Evolutionary conservation across 2,797 vertebrate genomes (phyloP), one percentile per base, ranked within the genome.

Genomic region (Percopsis omiscomaycus): DNA sequence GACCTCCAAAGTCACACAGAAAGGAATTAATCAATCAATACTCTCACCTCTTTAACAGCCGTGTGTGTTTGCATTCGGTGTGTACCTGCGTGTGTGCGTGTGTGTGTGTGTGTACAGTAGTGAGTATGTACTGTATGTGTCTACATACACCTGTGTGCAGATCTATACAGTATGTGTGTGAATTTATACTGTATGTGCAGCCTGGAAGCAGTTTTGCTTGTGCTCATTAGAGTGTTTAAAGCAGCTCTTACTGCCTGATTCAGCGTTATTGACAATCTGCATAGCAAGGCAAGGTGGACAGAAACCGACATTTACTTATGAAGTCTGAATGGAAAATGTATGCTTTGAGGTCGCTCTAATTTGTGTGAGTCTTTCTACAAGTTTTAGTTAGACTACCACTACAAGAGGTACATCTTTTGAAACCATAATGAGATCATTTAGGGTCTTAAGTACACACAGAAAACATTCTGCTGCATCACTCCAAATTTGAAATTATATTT

Each of bases 161-260:
- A 11, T 22, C 27, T 51, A 61, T 51, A 4, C 5, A 42, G 55
- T 12, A 30, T 57, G 30, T 22, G 30, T 42, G 13, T 44, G 55
- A 15, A 0, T 57, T 12, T 42, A 32, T 57, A 30, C n/a, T 57
- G 59, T 74, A 29, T 67, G 58, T 62, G 64, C 0, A 3, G 15
- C n/a, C 4, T 51, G 3, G 49, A 51, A 3, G 49, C 50, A 59
- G 56, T 49, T 45, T 55, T 65, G 67, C 66, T 66, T 66, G 66
- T 52, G 69, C 83, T 85, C 76, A 81, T 85, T 81, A 82, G 74
- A 44, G 66, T 78, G 77, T 76, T 70, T 68, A 73, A 74, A 85
- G 68, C 16, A 0, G 62, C 53, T 71, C 52, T 68, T 56, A 63
- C 61, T 73, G 77, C 79, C 75, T 77, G 51, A 79, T 79, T 82